Evolutionary conservation across 2,888 invertebrate species (phyloP).

Genomic region (Limenitis camilla): DNA sequence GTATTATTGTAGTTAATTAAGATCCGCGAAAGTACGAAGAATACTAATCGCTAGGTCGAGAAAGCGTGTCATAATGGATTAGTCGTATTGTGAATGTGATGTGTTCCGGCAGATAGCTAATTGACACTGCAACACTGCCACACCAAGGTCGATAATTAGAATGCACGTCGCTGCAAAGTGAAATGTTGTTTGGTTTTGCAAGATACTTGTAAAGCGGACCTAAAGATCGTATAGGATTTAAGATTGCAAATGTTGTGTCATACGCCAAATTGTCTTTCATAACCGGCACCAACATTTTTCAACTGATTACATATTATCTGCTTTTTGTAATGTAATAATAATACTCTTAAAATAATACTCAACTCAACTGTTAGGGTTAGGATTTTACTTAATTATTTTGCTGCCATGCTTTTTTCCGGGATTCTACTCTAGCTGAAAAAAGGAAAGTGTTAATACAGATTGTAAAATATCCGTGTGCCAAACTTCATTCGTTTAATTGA

Average conservation of each 20-base stretch:
- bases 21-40: slow-evolving; percentile 21
- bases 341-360: too few species aligned
- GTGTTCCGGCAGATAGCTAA: slow-evolving; percentile 32
- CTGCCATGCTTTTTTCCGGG: too few species aligned
- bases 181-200: slow-evolving; percentile 19
- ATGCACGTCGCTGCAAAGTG: slow-evolving; percentile 19
- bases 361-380: too few species aligned
- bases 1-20: slow-evolving; percentile 10
- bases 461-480: too few species aligned
- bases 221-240: too few species aligned
- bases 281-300: neutral
- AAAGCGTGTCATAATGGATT: slow-evolving; percentile 29
- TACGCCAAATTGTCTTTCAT: slow-evolving; percentile 25
- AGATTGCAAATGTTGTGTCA: too few species aligned
- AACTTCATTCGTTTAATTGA: too few species aligned
- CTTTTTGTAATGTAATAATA: too few species aligned
- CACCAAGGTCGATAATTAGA: slow-evolving; percentile 22
- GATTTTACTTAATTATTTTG: too few species aligned
- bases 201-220: slow-evolving; percentile 6
- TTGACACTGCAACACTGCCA: slow-evolving; percentile 13
- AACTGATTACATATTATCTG: too few species aligned
- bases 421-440: too few species aligned
- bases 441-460: too few species aligned
- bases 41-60: slow-evolving; percentile 26
- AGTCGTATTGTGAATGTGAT: slow-evolving; percentile 18